These are phyloP conservation scores for Melanerpes aurifrons DNA, from an alignment of 2,113 vertebrate genomes.

Conservation along the genomic window DNA sequence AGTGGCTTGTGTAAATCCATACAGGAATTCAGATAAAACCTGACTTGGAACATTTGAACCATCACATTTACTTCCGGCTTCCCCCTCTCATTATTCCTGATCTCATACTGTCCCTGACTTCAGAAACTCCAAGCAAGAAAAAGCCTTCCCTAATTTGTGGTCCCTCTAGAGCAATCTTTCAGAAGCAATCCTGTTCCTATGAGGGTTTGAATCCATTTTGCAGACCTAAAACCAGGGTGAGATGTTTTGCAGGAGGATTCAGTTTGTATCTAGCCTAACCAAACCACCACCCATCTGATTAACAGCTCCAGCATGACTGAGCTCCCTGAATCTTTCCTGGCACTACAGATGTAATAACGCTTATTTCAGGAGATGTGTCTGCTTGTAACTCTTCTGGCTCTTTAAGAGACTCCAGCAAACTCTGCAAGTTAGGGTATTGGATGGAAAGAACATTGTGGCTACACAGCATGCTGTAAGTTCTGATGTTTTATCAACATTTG, in stretches of 20 bases:
- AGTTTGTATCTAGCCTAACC: neutral
- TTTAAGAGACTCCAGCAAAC: neutral
- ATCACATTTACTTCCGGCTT: neutral
- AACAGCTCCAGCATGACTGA: neutral
- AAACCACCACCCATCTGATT: neutral
- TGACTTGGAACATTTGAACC: neutral
- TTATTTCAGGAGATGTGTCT: neutral
- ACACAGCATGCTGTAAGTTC: neutral
- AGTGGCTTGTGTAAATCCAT: neutral
- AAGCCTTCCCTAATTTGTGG: neutral
- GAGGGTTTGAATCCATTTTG: neutral
- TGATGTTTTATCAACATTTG: neutral
- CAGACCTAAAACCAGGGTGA: neutral
- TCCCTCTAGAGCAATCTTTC: neutral
- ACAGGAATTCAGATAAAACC: neutral
- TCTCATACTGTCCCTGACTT: neutral
- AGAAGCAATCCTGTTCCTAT: neutral
- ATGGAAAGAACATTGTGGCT: neutral
- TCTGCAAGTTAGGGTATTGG: neutral
- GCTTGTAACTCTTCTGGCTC: neutral
- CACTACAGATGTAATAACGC: neutral
- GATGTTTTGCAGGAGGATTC: neutral
- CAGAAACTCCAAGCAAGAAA: neutral
- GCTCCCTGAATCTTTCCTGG: neutral
- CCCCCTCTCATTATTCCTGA: neutral